A percentile compares a stretch with the other conserved stretches of the same genome.
Conservation (phyloP, 2,113 vertebrate species). For the Nothocercus julius region DNA sequence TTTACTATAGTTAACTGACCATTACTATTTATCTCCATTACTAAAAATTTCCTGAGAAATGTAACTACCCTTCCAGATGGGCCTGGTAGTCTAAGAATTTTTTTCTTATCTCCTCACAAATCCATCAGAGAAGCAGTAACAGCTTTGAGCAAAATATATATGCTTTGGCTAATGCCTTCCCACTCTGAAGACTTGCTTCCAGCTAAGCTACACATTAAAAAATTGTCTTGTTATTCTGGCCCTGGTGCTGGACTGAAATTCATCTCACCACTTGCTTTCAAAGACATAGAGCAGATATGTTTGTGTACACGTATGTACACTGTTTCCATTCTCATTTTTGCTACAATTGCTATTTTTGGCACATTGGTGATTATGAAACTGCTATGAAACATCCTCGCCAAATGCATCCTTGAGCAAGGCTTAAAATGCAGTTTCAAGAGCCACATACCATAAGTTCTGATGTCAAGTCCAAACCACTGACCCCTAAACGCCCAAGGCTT, state of each 20-base stretch:
- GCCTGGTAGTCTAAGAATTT: neutral
- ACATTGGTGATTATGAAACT: neutral
- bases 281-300: neutral
- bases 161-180: neutral
- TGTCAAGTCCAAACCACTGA: neutral
- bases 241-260: neutral
- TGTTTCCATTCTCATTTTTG: neutral
- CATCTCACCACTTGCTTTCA: neutral
- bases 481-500: constrained; percentile 47
- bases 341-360: neutral
- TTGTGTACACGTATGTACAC: neutral
- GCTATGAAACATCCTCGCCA: neutral
- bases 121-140: neutral
- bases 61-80: neutral
- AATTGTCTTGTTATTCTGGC: neutral
- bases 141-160: neutral
- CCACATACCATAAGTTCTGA: neutral
- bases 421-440: neutral
- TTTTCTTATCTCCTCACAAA: neutral
- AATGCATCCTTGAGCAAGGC: neutral
- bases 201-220: neutral
- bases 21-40: neutral
- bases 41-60: neutral
- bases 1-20: neutral
- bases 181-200: neutral